Percentiles rank a stretch among this genome's conserved stretches.
phyloP scores from a whole-genome alignment of 2,797 vertebrate species.

The Poeciliopsis infans region DNA sequence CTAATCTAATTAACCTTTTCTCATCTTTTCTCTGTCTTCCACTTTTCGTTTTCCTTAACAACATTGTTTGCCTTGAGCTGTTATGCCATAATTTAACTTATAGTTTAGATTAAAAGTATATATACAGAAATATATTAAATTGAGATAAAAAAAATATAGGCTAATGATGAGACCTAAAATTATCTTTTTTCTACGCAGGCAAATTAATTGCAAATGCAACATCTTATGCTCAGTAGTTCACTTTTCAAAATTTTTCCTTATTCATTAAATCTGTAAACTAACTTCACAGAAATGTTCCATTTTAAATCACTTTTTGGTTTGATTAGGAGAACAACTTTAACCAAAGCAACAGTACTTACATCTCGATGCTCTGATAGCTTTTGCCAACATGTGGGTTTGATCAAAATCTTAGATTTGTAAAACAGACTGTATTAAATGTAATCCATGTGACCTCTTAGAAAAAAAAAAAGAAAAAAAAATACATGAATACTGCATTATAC shows the following conservation, averaged over 20 bases:
- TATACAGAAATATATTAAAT: not conserved
- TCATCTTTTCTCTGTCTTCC: slow-evolving; percentile 20
- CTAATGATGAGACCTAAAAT: not conserved
- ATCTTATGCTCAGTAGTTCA: not conserved
- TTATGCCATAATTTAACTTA: not conserved
- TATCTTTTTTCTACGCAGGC: not conserved
- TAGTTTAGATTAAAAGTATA: not conserved
- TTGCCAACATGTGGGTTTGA: not conserved
- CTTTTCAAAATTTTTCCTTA: not conserved
- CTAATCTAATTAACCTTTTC: slow-evolving; percentile 37
- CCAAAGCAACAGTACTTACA: not conserved
- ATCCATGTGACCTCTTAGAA: not conserved
- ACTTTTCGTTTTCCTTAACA: slow-evolving; percentile 22
- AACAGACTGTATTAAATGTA: not conserved
- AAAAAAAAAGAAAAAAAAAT: no score
- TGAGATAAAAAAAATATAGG: no score
- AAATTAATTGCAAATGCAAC: not conserved
- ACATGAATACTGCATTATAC: not conserved
- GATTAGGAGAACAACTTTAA: not conserved
- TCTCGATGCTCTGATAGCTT: not conserved
- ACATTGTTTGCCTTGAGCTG: slow-evolving; percentile 4
- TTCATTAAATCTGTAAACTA: not conserved
- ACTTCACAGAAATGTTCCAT: not conserved
- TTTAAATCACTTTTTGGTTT: not conserved
- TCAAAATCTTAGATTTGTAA: not conserved